A percentile compares a stretch with the other conserved stretches of the same genome.
Conservation (phyloP, 2,888 invertebrate species). For the Apamea crenata region DNA sequence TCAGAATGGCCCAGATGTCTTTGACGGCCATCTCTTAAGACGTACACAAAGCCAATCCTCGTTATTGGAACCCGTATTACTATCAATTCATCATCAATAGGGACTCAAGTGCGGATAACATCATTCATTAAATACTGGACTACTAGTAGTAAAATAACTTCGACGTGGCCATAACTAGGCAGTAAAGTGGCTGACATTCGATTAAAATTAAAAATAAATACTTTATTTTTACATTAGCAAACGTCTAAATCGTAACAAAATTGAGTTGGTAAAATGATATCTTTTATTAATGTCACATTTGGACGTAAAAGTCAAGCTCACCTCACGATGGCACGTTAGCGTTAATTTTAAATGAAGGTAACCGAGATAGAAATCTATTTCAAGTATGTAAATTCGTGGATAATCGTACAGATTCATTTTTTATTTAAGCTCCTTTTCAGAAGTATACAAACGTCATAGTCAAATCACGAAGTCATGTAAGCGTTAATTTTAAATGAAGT, state of each 20-base stretch:
- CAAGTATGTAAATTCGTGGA: not conserved
- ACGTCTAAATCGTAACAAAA: not conserved
- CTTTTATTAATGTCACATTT: not conserved
- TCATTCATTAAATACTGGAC: not conserved
- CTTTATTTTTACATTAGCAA: not conserved
- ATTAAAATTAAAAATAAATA: not conserved
- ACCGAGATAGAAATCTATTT: constrained; percentile 9
- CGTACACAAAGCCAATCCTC: constrained; percentile 8
- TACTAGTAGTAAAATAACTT: not conserved
- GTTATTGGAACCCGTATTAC: constrained; percentile 5
- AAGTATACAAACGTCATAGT: not conserved
- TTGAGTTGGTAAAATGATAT: not conserved
- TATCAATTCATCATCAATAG: constrained; percentile 14
- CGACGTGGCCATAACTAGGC: not conserved
- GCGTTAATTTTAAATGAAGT: constrained; percentile 22
- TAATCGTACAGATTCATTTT: not conserved
- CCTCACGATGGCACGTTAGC: not conserved
- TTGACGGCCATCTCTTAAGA: constrained; percentile 4
- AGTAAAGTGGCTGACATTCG: not conserved
- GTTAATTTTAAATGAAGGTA: not conserved
- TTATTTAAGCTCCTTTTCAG: not conserved
- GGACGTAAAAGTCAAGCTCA: not conserved
- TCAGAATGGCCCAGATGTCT: not conserved
- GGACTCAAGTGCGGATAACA: not conserved
- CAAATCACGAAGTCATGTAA: not conserved